These are phyloP conservation scores for Thryonomys swinderianus DNA, from an alignment of 2,113 vertebrate species.

Conservation along the genomic window DNA sequence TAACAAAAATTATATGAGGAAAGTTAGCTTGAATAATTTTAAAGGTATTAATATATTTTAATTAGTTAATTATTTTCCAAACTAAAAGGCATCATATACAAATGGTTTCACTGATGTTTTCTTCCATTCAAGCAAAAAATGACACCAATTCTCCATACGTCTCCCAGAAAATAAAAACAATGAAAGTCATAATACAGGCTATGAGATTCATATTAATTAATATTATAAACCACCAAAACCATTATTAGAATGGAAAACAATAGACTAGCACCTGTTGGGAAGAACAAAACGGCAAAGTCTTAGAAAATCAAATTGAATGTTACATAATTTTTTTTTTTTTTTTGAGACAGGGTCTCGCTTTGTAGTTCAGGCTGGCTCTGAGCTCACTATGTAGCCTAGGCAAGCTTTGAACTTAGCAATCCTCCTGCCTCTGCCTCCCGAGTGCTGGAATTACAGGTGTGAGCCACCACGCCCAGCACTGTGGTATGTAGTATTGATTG, in stretches of 20 bases:
- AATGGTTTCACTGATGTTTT: neutral
- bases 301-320: neutral
- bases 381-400: no score
- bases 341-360: no score
- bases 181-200: neutral
- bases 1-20: neutral
- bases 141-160: neutral
- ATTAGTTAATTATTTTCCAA: neutral
- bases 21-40: neutral
- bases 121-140: neutral
- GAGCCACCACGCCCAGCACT: no score
- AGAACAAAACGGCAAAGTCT: neutral
- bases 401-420: no score
- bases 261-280: neutral
- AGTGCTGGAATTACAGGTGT: no score
- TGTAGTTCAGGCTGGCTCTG: no score
- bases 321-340: no score
- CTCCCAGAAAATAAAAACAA: neutral
- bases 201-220: neutral
- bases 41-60: neutral
- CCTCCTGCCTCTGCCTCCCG: no score
- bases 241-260: neutral
- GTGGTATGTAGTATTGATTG: no score
- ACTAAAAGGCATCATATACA: neutral
- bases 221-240: neutral